Base-by-base conservation (phyloP, 2,888 invertebrate genomes). In the Dasysyrphus albostriatus region DNA sequence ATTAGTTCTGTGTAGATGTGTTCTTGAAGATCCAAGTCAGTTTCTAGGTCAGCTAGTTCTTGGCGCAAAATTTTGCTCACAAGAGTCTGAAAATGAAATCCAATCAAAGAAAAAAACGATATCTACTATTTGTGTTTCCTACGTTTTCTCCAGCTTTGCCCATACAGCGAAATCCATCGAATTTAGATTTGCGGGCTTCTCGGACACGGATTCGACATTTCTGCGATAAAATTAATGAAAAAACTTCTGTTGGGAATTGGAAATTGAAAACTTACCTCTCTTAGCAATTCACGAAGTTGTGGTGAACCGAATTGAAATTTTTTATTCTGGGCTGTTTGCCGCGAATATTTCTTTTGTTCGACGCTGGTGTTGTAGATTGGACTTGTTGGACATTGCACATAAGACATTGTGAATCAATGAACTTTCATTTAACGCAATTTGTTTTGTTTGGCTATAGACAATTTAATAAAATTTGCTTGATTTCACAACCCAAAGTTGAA, bases 131-230 rank as follows among this genome's bases (percentile, higher is more conserved):
- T n/a, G 16, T n/a, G 0, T n/a, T 0, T 42, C 19, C 7, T 29
- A 70, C 83, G 77, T 89, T 88, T 75, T 84, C 85, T 44, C 75
- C 72, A 39, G 54, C 19, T 34, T 54, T 14, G 16, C 37, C 10
- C 1, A 12, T 5, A 37, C 73, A 76, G 3, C 92, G 90, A 12
- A 88, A 82, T 3, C 89, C 81, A 54, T 90, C 90, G 54, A 89
- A 89, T 12, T 87, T 83, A 2, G 82, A 67, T 1, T 89, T 89
- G 1, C 92, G 90, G 3, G 91, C 90, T 72, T 91, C 91, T 51
- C 90, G 89, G 8, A 92, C 89, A 7, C 92, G 91, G 37, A 90
- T 75, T 59, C 91, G 90, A 78, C 91, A 92, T 90, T 92, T 92
- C 92, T 92, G 29, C 37, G 29, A 42, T 24, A n/a, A 69, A 39